Evolutionary conservation across 2,888 invertebrate species (phyloP).

Genomic region (Synanthedon andrenaeformis): DNA sequence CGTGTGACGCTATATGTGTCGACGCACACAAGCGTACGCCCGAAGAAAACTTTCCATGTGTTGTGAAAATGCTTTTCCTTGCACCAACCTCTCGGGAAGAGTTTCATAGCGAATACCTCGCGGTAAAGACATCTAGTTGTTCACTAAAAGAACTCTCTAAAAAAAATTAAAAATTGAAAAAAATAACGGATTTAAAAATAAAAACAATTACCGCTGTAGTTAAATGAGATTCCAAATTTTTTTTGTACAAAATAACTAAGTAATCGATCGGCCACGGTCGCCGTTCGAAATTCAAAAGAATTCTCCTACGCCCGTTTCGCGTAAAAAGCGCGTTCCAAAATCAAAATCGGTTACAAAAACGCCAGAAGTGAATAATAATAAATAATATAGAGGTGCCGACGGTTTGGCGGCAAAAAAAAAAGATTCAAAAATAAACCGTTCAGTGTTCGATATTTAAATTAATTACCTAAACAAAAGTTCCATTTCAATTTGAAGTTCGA

Average conservation of each 20-base stretch:
- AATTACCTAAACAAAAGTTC: slow-evolving; percentile 46
- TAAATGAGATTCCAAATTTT: background rate
- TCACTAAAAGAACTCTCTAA: slow-evolving; percentile 32
- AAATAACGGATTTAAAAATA: slow-evolving; percentile 16
- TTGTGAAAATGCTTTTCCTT: slow-evolving; percentile 70
- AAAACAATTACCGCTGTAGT: slow-evolving; percentile 7
- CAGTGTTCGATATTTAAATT: slow-evolving; percentile 15
- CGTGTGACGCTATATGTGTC: slow-evolving; percentile 25
- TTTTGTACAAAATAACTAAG: slow-evolving; percentile 2
- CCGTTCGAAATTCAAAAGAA: slow-evolving; percentile 34
- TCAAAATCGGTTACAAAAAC: slow-evolving; percentile 24
- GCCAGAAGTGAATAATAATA: slow-evolving; percentile 15
- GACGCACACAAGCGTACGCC: slow-evolving; percentile 35
- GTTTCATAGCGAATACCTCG: slow-evolving; percentile 71
- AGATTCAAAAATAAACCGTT: slow-evolving; percentile 23
- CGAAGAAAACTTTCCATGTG: slow-evolving; percentile 65
- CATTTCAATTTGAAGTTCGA: slow-evolving; percentile 17
- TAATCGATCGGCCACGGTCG: slow-evolving; percentile 46
- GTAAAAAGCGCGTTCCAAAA: slow-evolving; percentile 36
- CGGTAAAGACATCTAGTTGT: slow-evolving; percentile 66
- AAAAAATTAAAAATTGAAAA: slow-evolving; percentile 22
- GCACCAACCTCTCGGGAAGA: slow-evolving; percentile 70
- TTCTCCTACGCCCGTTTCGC: slow-evolving; percentile 50
- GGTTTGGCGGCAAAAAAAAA: slow-evolving; percentile 30
- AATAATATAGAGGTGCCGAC: slow-evolving; percentile 7